Evolutionary conservation across 2,797 vertebrate genomes (phyloP), one percentile per base, ranked within the genome.

Genomic region (Tokudaia muenninki): DNA sequence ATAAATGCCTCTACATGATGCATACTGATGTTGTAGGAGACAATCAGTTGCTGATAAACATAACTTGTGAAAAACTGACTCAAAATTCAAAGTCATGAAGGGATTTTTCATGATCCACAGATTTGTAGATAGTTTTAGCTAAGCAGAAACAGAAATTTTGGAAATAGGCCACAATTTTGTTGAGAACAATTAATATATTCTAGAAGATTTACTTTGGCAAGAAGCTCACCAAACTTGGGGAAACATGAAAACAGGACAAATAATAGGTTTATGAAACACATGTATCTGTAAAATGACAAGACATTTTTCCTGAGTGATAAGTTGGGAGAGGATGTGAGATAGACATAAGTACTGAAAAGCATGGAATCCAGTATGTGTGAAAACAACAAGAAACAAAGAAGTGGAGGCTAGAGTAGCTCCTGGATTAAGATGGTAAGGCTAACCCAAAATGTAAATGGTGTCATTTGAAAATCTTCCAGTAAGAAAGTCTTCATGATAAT

Each of bases 61-160:
- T 19, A n/a, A 70, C 14, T 13, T 65, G 16, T n/a, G 7, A 70
- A 67, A n/a, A 70, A n/a, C 67, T n/a, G 14, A 70, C 34, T 70
- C 67, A n/a, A n/a, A 19, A n/a, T 29, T 44, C 37, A 82, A 22
- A 0, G 8, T 17, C 41, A 14, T 90, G 22, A 70, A 72, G 3
- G 6, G 4, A 88, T 59, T 83, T 9, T 70, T 70, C 34, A 52
- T 26, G 8, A 82, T 70, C 11, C 9, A 87, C 22, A 93, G 50
- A 93, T 96, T 63, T 83, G 6, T 86, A 91, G 22, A 29, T 87
- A 6, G 44, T 79, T 41, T 92, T 37, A 96, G 83, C 37, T 86
- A 95, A 86, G 12, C 3, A 84, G 29, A 94, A 92, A 90, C 77
- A 93, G 57, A 22, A 77, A 34, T 94, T 92, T 80, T 87, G 81